Conservation (phyloP, 1,140 invertebrate species). For the Pogonus chalceus region DNA sequence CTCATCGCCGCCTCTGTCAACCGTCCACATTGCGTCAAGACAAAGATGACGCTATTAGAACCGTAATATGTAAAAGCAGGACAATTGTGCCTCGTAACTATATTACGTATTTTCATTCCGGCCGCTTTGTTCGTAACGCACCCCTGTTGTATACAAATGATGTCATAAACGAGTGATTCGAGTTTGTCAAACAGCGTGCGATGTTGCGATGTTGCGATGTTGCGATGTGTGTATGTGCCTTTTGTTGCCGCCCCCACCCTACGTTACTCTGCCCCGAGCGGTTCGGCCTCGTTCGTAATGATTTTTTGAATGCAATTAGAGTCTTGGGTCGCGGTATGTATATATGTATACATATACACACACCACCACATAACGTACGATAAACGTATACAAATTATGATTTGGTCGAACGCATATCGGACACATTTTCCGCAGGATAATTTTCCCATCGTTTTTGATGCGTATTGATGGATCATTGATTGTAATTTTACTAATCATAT, state of each 20-base stretch:
- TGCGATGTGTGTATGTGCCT: background rate
- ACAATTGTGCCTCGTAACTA: background rate
- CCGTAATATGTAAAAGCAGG: no score
- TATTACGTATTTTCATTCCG: background rate
- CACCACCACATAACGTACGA: background rate
- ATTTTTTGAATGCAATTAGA: background rate
- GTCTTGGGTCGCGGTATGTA: no score
- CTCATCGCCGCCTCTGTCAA: no score
- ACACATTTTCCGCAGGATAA: background rate
- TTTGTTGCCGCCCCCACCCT: background rate
- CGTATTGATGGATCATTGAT: no score
- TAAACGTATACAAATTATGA: background rate
- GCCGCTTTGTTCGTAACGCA: background rate
- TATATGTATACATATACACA: no score
- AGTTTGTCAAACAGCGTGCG: background rate
- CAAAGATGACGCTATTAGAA: no score
- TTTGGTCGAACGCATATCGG: background rate
- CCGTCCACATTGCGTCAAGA: no score
- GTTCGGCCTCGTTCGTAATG: background rate
- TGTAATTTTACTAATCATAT: no score
- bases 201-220: no score
- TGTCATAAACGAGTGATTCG: background rate
- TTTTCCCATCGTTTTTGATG: no score
- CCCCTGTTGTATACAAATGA: background rate
- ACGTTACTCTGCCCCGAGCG: background rate